Percentiles rank a stretch among this genome's conserved stretches.
Conservation (phyloP, 2,797 vertebrate species). For the Bradypodion pumilum region DNA sequence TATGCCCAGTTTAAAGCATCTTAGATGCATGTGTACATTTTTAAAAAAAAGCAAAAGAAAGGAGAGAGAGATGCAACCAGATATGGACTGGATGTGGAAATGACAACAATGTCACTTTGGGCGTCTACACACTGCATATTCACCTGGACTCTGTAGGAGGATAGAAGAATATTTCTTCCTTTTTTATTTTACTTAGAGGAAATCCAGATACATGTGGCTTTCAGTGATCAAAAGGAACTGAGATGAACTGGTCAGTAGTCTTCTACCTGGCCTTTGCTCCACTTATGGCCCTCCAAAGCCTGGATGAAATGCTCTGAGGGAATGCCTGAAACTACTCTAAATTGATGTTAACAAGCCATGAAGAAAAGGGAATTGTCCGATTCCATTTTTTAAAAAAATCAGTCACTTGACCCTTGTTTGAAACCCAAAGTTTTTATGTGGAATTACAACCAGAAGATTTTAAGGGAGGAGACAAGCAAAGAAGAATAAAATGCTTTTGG, state of each 20-base stretch:
- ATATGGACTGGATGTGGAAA: no score
- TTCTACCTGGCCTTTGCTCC: not conserved
- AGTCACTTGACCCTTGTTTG: not conserved
- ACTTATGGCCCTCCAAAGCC: not conserved
- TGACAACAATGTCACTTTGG: no score
- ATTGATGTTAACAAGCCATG: not conserved
- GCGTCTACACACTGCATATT: no score
- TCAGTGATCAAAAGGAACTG: not conserved
- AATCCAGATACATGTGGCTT: not conserved
- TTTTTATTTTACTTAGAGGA: constrained; percentile 1
- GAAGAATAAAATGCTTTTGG: not conserved
- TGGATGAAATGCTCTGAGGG: not conserved
- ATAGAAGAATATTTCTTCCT: not conserved
- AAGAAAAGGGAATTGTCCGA: constrained; percentile 12
- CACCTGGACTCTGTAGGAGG: no score
- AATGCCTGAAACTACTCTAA: not conserved
- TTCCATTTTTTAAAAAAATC: not conserved
- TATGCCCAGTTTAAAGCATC: no score
- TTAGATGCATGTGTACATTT: no score
- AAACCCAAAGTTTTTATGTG: constrained; percentile 17
- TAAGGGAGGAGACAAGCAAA: constrained; percentile 11
- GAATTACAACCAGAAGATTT: not conserved
- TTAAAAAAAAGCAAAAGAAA: no score
- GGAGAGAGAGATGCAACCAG: no score
- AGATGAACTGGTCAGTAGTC: not conserved